Evolutionary conservation across 2,113 vertebrate genomes (phyloP).

Genomic region (Zeus faber): DNA sequence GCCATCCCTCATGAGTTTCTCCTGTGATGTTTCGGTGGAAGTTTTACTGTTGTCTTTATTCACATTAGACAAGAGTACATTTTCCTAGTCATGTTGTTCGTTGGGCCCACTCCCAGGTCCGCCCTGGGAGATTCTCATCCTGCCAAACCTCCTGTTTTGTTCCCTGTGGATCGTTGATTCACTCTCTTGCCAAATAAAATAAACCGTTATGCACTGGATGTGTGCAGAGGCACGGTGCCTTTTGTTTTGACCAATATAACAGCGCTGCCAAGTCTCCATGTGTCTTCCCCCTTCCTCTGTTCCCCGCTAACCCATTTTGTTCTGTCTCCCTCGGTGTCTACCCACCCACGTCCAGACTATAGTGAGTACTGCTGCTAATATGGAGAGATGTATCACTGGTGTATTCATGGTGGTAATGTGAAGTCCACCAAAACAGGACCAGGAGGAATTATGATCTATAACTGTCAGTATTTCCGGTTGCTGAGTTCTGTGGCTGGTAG

Average conservation of each 20-base stretch:
- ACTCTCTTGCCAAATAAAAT: too few relatives aligned
- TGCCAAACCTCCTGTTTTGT: not conserved
- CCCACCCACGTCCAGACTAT: slow-evolving; percentile 37
- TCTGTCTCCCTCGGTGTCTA: slow-evolving; percentile 24
- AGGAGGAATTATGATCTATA: not conserved
- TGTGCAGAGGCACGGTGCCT: not conserved
- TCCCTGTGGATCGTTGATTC: too few relatives aligned
- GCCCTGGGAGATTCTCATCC: not conserved
- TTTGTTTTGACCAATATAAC: not conserved
- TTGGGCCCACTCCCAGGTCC: not conserved
- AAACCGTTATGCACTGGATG: not conserved
- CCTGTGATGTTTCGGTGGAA: too few relatives aligned
- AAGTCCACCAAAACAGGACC: not conserved
- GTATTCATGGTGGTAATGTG: not conserved
- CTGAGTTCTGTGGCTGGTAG: not conserved
- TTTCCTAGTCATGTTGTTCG: not conserved
- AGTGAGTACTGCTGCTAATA: slow-evolving; percentile 48
- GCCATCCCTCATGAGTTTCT: too few relatives aligned
- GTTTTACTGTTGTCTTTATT: too few relatives aligned
- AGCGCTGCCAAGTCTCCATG: not conserved
- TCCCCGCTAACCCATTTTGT: slow-evolving; percentile 38
- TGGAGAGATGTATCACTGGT: not conserved
- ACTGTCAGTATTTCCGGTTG: not conserved
- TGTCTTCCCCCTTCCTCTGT: slow-evolving; percentile 7
- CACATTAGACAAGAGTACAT: too few relatives aligned